phyloP scores from a whole-genome alignment of 2,797 vertebrate genomes.

The Gymnothorax javanicus region DNA sequence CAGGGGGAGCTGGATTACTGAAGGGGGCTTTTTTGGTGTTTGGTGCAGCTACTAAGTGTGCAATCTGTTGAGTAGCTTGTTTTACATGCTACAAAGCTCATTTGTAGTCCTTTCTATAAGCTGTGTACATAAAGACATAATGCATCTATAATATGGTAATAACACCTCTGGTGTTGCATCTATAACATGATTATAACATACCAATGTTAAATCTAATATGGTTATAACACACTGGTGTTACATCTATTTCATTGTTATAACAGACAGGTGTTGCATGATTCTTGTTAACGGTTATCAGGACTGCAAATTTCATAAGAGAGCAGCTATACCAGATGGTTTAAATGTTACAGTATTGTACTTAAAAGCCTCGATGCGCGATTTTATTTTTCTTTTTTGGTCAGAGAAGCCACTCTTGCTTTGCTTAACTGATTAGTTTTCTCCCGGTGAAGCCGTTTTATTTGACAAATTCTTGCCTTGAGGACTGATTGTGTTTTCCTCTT shows the following conservation, averaged over 20 bases:
- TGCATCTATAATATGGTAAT: constrained; percentile 76
- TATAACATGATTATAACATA: too few relatives aligned
- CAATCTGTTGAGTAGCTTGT: constrained; percentile 93
- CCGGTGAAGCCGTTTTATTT: constrained; percentile 78
- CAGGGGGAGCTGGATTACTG: constrained; percentile 69
- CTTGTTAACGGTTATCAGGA: constrained; percentile 82
- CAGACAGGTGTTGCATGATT: constrained; percentile 87
- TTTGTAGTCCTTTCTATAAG: constrained; percentile 92
- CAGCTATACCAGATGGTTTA: constrained; percentile 84
- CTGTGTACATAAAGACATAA: constrained; percentile 88
- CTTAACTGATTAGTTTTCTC: constrained; percentile 86
- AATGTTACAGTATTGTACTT: constrained; percentile 75
- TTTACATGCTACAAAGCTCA: constrained; percentile 87
- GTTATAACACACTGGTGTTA: too few relatives aligned
- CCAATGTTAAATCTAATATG: too few relatives aligned
- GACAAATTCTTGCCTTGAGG: constrained; percentile 85
- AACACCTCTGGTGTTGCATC: too few relatives aligned
- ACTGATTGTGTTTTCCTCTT: constrained; percentile 78
- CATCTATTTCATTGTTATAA: constrained; percentile 68
- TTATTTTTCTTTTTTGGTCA: constrained; percentile 54
- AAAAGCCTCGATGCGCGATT: constrained; percentile 72
- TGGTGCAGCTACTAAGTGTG: constrained; percentile 96
- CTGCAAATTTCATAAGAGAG: constrained; percentile 80
- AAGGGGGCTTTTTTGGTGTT: constrained; percentile 80
- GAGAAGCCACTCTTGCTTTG: constrained; percentile 91